Percentiles rank a stretch among this genome's conserved stretches.
Conservation (phyloP, 2,113 vertebrate species). For the Symphodus melops region DNA sequence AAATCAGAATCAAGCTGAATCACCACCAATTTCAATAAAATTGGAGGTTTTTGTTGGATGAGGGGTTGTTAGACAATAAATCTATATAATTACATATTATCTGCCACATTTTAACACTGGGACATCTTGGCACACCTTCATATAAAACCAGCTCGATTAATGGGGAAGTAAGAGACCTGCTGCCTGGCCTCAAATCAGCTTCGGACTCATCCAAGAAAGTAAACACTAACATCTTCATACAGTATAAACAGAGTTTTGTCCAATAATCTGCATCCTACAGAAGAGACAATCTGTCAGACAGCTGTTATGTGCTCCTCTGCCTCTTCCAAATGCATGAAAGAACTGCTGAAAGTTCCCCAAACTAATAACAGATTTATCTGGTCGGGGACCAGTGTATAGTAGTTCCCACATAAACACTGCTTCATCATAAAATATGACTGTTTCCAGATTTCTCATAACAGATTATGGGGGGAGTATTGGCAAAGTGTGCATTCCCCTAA, state of each 20-base stretch:
- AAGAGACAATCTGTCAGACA: conserved; percentile 13
- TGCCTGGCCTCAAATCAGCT: conserved; percentile 39
- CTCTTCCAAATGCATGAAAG: conserved; percentile 24
- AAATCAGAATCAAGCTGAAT: conserved; percentile 44
- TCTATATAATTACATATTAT: conserved; percentile 57
- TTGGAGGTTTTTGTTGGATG: conserved; percentile 34
- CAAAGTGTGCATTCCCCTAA: not conserved
- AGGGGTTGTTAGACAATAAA: conserved; percentile 9
- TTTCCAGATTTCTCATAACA: not conserved
- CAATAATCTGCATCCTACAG: conserved; percentile 5
- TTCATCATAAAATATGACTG: conserved; percentile 22
- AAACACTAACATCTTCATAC: conserved; percentile 40
- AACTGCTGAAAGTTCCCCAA: conserved; percentile 51
- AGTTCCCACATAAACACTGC: conserved; percentile 33
- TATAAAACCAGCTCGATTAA: conserved; percentile 62
- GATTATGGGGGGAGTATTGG: not conserved
- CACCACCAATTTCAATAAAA: conserved; percentile 32
- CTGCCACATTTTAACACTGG: conserved; percentile 49
- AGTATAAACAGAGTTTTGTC: conserved; percentile 15
- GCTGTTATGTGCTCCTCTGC: conserved; percentile 26
- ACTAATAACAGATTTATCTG: conserved; percentile 48
- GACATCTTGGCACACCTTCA: conserved; percentile 40
- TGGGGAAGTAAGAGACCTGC: conserved; percentile 55
- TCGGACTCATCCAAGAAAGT: conserved; percentile 53
- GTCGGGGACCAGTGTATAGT: conserved; percentile 43